Percentiles rank a stretch among this genome's conserved stretches.
phyloP scores from a whole-genome alignment of 2,797 vertebrate genomes.

The Chromobotia macracanthus region DNA sequence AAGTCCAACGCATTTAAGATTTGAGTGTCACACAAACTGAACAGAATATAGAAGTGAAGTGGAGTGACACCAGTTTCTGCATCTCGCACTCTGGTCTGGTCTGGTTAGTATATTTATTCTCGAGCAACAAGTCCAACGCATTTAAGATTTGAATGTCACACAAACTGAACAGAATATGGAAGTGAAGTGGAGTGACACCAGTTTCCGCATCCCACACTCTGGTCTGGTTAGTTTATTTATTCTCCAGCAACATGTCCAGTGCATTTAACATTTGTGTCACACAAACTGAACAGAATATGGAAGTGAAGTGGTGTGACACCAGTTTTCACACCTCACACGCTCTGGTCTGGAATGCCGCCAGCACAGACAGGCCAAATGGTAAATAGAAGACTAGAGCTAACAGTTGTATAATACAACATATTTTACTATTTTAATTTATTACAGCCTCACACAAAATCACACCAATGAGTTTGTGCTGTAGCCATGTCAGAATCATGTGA shows the following conservation, averaged over 20 bases:
- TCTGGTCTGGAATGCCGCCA: neutral
- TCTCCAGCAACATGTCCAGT: neutral
- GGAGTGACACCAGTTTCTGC: no score
- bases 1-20: neutral
- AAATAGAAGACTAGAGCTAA: neutral
- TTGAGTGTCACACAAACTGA: neutral
- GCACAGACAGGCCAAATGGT: neutral
- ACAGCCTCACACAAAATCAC: neutral
- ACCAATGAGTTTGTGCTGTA: conserved; percentile 2
- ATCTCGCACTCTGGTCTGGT: no score
- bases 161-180: neutral
- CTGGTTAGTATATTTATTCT: neutral
- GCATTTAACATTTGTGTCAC: neutral
- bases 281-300: neutral
- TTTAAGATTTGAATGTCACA: neutral
- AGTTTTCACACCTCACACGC: neutral
- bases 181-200: neutral
- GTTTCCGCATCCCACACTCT: neutral
- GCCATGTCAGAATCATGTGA: conserved; percentile 24
- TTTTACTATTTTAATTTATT: neutral
- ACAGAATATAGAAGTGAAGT: no score
- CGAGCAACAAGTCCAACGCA: neutral
- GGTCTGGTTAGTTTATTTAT: neutral
- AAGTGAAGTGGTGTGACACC: neutral
- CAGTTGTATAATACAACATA: neutral